phyloP scores from a whole-genome alignment of 1,140 invertebrate species.

The Neodiprion virginianus region DNA sequence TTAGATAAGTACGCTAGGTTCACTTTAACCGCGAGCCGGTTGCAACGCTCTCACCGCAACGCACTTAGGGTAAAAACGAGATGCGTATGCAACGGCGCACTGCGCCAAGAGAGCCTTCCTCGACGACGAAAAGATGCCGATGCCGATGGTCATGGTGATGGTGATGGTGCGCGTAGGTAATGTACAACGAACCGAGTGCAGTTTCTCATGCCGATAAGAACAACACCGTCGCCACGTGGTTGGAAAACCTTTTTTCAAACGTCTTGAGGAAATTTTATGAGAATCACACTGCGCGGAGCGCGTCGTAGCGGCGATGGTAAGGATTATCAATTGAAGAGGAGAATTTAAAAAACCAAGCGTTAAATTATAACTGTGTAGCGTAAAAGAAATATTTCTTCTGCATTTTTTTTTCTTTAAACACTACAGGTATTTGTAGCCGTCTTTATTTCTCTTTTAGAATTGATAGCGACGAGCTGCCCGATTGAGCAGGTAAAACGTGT shows the following conservation, averaged over 20 bases:
- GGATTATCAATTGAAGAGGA: not conserved
- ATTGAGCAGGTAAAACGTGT: too few relatives aligned
- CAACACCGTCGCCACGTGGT: not conserved
- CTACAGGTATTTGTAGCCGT: not conserved
- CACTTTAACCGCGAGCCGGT: not conserved
- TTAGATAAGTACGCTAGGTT: not conserved
- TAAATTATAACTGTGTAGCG: not conserved
- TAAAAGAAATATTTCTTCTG: not conserved
- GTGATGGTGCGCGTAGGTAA: too few relatives aligned
- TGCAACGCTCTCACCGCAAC: not conserved
- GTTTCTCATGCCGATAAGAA: conserved; percentile 6
- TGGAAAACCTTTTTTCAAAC: not conserved
- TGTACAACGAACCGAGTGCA: not conserved
- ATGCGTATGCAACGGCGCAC: too few relatives aligned
- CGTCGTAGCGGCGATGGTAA: too few relatives aligned
- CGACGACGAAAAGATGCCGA: too few relatives aligned
- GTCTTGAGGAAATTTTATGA: too few relatives aligned
- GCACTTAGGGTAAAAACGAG: not conserved
- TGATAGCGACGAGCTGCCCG: too few relatives aligned
- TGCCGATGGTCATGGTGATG: too few relatives aligned
- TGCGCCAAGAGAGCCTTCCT: too few relatives aligned
- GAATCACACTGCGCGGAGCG: too few relatives aligned
- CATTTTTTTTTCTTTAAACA: not conserved
- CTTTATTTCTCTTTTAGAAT: not conserved
- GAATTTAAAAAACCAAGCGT: not conserved